phyloP scores from a whole-genome alignment of 2,888 invertebrate genomes.

The Aradus depressus region DNA sequence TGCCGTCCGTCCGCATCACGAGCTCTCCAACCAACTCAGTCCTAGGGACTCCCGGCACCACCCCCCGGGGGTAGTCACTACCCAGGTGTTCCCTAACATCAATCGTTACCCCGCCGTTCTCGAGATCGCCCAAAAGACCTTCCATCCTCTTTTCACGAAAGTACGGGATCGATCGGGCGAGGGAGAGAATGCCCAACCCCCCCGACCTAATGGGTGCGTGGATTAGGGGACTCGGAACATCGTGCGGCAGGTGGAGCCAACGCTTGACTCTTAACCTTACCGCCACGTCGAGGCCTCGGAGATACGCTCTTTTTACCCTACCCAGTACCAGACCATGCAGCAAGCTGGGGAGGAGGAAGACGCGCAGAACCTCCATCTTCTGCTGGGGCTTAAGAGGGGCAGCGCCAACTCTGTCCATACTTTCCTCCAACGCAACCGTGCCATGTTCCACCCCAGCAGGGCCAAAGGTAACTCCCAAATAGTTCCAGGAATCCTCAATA shows the following conservation, averaged over 20 bases:
- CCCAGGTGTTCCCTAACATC: background rate
- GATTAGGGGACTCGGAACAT: constrained; percentile 34
- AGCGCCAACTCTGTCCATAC: constrained; percentile 31
- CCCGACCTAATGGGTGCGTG: constrained; percentile 32
- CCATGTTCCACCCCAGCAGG: constrained; percentile 29
- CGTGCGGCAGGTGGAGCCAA: constrained; percentile 34
- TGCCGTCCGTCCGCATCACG: constrained; percentile 23
- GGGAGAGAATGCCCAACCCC: constrained; percentile 31
- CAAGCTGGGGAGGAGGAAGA: constrained; percentile 36
- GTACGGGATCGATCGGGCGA: constrained; percentile 7
- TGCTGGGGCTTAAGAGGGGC: constrained; percentile 38
- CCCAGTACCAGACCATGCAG: constrained; percentile 35
- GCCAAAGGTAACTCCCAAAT: constrained; percentile 34
- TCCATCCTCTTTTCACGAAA: background rate
- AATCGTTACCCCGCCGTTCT: background rate
- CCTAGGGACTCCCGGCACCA: background rate
- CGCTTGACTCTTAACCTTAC: constrained; percentile 32
- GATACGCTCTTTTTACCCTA: constrained; percentile 17
- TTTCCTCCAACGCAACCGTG: background rate
- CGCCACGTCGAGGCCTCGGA: constrained; percentile 34
- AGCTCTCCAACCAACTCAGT: constrained; percentile 29
- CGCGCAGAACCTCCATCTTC: constrained; percentile 34
- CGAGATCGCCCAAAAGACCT: background rate
- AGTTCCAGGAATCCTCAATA: constrained; percentile 28
- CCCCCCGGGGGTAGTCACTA: background rate